Evolutionary conservation across 64 coral and sea anemone genomes (phyloP).

Genomic region (Dendrophyllia cribrosa): DNA sequence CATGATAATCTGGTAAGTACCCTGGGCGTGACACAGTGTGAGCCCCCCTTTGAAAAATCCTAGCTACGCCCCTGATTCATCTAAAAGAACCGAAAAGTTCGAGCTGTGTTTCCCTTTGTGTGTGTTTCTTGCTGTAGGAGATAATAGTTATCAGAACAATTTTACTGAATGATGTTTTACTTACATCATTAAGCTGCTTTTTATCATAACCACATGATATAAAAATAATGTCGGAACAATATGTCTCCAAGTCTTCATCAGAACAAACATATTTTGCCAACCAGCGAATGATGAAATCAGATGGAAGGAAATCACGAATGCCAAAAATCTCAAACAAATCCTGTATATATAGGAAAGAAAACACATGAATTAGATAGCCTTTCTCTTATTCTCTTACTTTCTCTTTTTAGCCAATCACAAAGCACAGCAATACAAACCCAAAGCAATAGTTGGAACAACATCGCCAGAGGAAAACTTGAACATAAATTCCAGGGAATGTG

Average conservation of each 20-base stretch:
- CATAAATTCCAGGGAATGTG: too few species aligned
- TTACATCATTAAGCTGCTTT: conserved; percentile 75
- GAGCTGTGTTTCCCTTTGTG: too few species aligned
- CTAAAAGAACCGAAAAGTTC: too few species aligned
- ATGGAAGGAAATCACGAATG: conserved; percentile 81
- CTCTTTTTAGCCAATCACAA: too few species aligned
- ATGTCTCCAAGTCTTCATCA: background rate
- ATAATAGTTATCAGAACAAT: background rate
- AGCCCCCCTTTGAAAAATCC: too few species aligned
- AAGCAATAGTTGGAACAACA: too few species aligned
- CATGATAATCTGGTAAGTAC: too few species aligned
- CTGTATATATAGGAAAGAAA: background rate
- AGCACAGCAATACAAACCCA: too few species aligned
- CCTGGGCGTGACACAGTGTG: too few species aligned
- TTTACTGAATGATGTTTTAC: background rate
- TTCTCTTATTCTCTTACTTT: too few species aligned
- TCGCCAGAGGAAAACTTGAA: too few species aligned
- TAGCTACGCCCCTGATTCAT: too few species aligned
- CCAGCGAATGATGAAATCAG: conserved; percentile 62
- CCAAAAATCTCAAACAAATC: conserved; percentile 71
- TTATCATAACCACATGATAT: conserved; percentile 74
- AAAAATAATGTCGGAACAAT: conserved; percentile 76
- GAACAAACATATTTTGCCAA: conserved; percentile 68
- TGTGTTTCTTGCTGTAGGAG: background rate
- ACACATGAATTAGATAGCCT: background rate